Evolutionary conservation across 2,797 vertebrate genomes (phyloP), one percentile per base, ranked within the genome.

Genomic region (Coregonus ussuriensis): DNA sequence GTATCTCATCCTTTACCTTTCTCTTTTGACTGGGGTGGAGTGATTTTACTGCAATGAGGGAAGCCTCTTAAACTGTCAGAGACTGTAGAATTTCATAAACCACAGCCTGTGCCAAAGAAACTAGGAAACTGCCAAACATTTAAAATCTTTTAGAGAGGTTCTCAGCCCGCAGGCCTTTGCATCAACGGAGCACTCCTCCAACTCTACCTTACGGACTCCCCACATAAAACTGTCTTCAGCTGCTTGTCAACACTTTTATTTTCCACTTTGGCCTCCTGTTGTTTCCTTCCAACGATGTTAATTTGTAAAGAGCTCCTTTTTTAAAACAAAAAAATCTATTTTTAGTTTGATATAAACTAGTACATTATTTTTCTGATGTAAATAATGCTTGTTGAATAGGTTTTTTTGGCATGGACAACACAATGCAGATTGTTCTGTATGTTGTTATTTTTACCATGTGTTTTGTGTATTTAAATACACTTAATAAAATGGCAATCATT

Each of bases 321-420:
- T 75, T 71, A 89, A 78, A 77, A 81, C 75, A 83, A 73, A 84
- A 84, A 29, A 74, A 62, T 89, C 88, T 88, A 89, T 88, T 86
- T 87, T 86, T 88, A 86, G 85, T 91, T 91, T 90, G 81, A 82
- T 87, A 92, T 91, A 74, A 85, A 91, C 90, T 74, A 89, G 76
- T 89, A 79, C 90, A 93, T 89, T 93, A 92, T 47, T 93, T 94
- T 93, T 92, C 84, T 89, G 89, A 89, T 94, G 92, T 94, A 94
- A 89, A 94, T 94, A 90, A 84, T 91, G 86, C 85, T 84, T 87
- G 88, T 91, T 90, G 63, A 74, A 68, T 47, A 76, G 74, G 77
- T 79, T 69, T 69, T 81, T 63, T 70, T 77, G 67, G 72, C 76
- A 73, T 79, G 77, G 53, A 82, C 14, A 37, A 75, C 63, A 79